A percentile compares a stretch with the other conserved stretches of the same genome.
Conservation (phyloP, 1,140 invertebrate species). For the Panagrolaimus sp. region DNA sequence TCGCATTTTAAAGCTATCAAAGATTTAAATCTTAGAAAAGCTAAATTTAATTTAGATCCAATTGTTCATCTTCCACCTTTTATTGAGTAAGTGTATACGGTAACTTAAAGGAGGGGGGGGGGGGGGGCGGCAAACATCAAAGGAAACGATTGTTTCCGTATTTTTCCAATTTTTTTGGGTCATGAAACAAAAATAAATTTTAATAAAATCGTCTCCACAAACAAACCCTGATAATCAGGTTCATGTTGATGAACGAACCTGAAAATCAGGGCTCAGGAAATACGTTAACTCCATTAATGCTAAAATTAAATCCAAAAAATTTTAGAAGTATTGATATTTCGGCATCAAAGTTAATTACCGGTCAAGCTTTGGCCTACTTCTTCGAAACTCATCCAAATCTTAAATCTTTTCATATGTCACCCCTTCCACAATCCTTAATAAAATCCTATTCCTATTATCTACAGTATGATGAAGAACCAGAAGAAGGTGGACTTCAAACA, state of each 20-base stretch:
- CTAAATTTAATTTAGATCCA: constrained; percentile 14
- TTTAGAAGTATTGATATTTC: constrained; percentile 40
- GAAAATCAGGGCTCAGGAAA: no score
- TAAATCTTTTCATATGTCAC: constrained; percentile 26
- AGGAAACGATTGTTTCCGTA: no score
- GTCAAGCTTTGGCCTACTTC: constrained; percentile 28
- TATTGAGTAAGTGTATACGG: background rate
- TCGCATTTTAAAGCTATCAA: background rate
- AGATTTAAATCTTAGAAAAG: constrained; percentile 24
- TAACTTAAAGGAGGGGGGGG: no score
- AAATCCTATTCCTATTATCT: constrained; percentile 21
- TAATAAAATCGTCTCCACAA: no score
- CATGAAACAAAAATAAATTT: no score
- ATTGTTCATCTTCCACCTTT: constrained; percentile 20
- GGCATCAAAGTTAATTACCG: constrained; percentile 7
- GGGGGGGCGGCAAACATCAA: no score
- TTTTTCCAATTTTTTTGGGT: no score
- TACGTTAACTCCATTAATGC: no score
- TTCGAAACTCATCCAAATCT: constrained; percentile 28
- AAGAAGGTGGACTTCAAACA: constrained; percentile 17
- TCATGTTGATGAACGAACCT: no score
- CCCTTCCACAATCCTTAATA: constrained; percentile 27
- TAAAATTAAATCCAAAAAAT: background rate
- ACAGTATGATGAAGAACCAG: constrained; percentile 2
- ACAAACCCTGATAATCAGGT: no score